These are phyloP conservation scores for Porites rus DNA, from an alignment of 92 coral and sea anemone species.

Conservation along the genomic window DNA sequence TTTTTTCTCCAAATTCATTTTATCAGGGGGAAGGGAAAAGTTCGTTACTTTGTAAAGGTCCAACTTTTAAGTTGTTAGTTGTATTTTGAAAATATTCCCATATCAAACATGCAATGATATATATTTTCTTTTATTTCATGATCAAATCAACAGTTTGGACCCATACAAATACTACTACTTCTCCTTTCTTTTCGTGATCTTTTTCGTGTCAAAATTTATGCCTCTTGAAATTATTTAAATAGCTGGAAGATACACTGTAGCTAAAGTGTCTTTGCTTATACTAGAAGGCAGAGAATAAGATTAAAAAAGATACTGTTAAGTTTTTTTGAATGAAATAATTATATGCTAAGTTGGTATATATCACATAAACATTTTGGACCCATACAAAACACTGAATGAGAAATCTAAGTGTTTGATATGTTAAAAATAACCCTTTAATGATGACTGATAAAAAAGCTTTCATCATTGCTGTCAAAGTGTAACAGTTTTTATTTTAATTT, in stretches of 20 bases:
- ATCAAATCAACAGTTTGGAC: background rate
- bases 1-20: too few species aligned
- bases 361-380: constrained; percentile 1
- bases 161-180: background rate
- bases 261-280: too few species aligned
- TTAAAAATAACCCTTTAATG: background rate
- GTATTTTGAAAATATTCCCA: background rate
- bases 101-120: background rate
- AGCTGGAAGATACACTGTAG: too few species aligned
- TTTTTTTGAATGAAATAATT: too few species aligned
- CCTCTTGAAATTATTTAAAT: too few species aligned
- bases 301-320: too few species aligned
- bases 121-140: background rate
- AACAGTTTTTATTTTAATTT: background rate
- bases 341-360: too few species aligned
- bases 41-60: background rate
- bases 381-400: background rate
- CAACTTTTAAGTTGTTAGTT: background rate
- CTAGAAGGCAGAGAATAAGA: too few species aligned
- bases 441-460: background rate
- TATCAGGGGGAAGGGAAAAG: too few species aligned
- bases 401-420: background rate
- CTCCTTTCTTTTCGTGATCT: too few species aligned
- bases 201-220: too few species aligned
- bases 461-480: background rate